Conservation (phyloP, 1,140 invertebrate genomes). For the Trichonephila clavipes region DNA sequence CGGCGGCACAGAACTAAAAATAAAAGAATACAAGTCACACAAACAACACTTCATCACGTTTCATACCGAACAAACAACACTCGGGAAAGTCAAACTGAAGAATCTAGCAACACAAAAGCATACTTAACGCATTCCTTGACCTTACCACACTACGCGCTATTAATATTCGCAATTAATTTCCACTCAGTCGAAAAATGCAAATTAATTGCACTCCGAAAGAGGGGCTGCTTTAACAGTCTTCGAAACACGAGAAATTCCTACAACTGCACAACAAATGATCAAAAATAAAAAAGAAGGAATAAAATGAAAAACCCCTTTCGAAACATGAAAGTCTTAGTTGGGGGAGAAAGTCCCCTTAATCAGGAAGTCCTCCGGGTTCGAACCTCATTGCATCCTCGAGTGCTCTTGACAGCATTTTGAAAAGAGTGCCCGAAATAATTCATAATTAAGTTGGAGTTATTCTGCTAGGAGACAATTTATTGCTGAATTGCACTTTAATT, state of each 20-base stretch:
- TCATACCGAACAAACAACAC: conserved; percentile 53
- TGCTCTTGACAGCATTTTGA: conserved; percentile 51
- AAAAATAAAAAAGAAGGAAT: conserved; percentile 30
- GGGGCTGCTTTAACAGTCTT: conserved; percentile 2
- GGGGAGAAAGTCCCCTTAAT: conserved; percentile 34
- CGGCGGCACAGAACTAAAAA: background rate
- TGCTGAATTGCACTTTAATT: conserved; percentile 75
- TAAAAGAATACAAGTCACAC: conserved; percentile 50
- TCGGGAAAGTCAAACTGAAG: background rate
- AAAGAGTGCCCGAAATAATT: conserved; percentile 39
- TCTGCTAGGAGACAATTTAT: conserved; percentile 60
- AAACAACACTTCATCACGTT: conserved; percentile 73
- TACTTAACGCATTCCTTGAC: conserved; percentile 60
- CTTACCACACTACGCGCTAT: conserved; percentile 49
- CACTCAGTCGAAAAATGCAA: conserved; percentile 71
- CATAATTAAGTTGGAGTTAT: conserved; percentile 70
- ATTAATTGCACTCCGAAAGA: conserved; percentile 65
- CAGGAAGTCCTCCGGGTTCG: conserved; percentile 69
- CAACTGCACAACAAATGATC: conserved; percentile 42
- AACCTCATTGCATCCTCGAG: conserved; percentile 63
- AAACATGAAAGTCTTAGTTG: background rate
- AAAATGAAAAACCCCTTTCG: background rate
- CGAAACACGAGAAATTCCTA: conserved; percentile 37
- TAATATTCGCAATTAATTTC: conserved; percentile 75
- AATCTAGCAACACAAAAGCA: conserved; percentile 42